Percentiles rank a stretch among this genome's conserved stretches.
Conservation (phyloP, 2,797 vertebrate species). For the Astyanax mexicanus region DNA sequence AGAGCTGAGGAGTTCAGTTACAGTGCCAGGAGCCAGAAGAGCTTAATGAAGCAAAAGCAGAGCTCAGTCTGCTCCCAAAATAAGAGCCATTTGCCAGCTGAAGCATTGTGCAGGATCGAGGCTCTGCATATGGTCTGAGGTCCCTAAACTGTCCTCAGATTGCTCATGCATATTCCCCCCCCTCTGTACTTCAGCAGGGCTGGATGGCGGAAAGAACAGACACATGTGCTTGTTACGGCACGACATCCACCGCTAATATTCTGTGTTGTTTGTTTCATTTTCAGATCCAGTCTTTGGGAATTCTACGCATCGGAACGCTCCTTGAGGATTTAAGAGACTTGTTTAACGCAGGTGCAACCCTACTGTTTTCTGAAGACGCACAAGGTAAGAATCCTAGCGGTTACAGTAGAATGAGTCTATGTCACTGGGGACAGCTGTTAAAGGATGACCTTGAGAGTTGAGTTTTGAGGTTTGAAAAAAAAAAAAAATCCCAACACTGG, state of each 20-base stretch:
- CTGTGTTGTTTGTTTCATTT: constrained; percentile 38
- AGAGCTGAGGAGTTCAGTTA: constrained; percentile 60
- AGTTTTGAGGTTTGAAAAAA: too few relatives aligned
- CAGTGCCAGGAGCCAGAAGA: constrained; percentile 53
- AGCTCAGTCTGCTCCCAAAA: constrained; percentile 65
- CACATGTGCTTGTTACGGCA: constrained; percentile 38
- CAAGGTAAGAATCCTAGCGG: constrained; percentile 45
- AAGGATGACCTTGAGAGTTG: too few relatives aligned
- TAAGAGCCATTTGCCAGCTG: constrained; percentile 64
- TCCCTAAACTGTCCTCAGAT: constrained; percentile 42
- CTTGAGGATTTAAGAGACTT: background rate
- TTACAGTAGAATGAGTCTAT: background rate
- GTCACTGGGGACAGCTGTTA: too few relatives aligned
- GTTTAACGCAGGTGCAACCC: background rate
- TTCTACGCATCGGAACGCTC: constrained; percentile 21
- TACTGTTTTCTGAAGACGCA: background rate
- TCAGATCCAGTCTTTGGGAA: constrained; percentile 32
- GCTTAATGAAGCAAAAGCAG: constrained; percentile 69
- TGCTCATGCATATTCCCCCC: constrained; percentile 21
- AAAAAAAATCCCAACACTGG: too few relatives aligned
- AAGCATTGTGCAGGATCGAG: constrained; percentile 50
- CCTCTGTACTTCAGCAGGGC: background rate
- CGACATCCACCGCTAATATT: constrained; percentile 5
- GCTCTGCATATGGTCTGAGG: constrained; percentile 56
- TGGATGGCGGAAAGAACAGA: constrained; percentile 18